Evolutionary conservation across 2,113 vertebrate species (phyloP).

Genomic region (Cyanoderma ruficeps): DNA sequence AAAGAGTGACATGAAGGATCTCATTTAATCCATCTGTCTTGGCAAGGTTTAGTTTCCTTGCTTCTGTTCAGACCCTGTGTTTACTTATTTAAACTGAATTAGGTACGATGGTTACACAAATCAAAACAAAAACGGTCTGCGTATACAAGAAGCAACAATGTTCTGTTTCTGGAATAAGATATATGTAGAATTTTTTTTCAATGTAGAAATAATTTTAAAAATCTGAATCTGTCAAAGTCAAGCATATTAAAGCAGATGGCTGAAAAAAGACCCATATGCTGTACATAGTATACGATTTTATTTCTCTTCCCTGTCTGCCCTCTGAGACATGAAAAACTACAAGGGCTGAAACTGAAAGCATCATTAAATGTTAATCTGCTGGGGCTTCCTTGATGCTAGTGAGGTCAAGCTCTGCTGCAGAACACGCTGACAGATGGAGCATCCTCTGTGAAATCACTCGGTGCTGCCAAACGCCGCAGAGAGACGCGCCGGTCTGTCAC

Average conservation of each 20-base stretch:
- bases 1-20: not conserved
- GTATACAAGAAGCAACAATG: not conserved
- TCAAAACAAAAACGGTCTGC: not conserved
- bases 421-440: constrained; percentile 58
- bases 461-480: not conserved
- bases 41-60: not conserved
- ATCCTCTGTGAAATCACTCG: not conserved
- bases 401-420: constrained; percentile 48
- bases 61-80: not conserved
- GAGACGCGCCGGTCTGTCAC: not conserved
- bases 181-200: not conserved
- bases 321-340: constrained; percentile 40
- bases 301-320: not conserved
- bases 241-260: not conserved
- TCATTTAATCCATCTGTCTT: not conserved
- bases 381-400: constrained; percentile 16
- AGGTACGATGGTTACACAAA: not conserved
- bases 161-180: not conserved
- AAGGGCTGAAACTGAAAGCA: constrained; percentile 52
- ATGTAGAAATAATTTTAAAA: not conserved
- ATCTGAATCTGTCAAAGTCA: not conserved
- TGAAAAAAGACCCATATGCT: not conserved
- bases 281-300: not conserved
- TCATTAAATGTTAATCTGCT: constrained; percentile 69
- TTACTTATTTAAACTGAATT: constrained; percentile 1